A percentile compares a stretch with the other conserved stretches of the same genome.
Conservation (phyloP, 2,113 vertebrate species). For the Columba livia region DNA sequence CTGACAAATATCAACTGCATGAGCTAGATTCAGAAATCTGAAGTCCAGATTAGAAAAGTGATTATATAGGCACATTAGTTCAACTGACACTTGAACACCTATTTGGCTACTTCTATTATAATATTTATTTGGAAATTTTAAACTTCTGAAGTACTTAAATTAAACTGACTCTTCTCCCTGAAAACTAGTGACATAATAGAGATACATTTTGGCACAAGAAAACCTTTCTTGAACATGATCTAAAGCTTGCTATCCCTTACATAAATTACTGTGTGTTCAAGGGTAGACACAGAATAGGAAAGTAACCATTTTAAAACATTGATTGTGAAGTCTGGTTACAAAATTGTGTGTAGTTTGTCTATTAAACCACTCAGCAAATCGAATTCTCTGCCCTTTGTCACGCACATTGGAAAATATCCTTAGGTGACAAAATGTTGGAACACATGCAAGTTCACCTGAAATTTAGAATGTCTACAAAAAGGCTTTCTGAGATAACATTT, state of each 20-base stretch:
- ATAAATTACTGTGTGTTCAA: neutral
- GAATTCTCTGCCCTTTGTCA: neutral
- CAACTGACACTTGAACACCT: neutral
- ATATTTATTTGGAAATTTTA: neutral
- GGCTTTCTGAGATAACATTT: neutral
- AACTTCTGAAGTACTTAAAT: neutral
- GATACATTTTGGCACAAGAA: neutral
- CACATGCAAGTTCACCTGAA: neutral
- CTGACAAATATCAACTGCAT: neutral
- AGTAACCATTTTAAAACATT: neutral
- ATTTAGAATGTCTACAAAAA: neutral
- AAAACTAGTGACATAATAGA: neutral
- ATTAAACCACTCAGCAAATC: neutral
- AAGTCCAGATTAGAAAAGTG: neutral
- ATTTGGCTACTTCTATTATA: neutral
- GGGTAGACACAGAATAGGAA: neutral
- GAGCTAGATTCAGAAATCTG: neutral
- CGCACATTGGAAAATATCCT: neutral
- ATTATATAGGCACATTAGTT: neutral
- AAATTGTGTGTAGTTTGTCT: neutral
- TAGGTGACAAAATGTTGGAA: neutral
- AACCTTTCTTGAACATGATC: neutral
- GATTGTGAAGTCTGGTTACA: neutral
- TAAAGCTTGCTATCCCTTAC: neutral
- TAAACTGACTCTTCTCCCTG: neutral